Evolutionary conservation across 2,113 vertebrate genomes (phyloP).

Genomic region (Asarcornis scutulata): DNA sequence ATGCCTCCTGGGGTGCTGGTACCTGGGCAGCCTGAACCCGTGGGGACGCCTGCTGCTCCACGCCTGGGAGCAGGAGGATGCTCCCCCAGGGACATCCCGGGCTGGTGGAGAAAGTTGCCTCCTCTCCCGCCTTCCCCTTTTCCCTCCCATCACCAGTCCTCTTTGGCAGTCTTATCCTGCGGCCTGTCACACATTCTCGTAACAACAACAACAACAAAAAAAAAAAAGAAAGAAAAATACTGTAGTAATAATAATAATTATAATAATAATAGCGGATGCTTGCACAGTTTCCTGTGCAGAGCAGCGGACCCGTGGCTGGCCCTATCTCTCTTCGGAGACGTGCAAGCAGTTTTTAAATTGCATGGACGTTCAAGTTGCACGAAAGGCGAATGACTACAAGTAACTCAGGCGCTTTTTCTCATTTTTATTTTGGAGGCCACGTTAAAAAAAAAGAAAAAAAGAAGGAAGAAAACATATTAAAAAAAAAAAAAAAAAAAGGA

Average conservation of each 20-base stretch:
- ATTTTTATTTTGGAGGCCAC: conserved; percentile 53
- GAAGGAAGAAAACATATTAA: not conserved
- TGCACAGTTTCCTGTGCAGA: conserved; percentile 26
- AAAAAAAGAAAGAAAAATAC: not conserved
- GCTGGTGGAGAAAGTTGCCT: not conserved
- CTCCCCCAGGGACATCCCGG: not conserved
- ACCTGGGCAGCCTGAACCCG: not conserved
- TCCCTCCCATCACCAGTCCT: not conserved
- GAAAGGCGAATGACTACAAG: conserved; percentile 54
- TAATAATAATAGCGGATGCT: conserved; percentile 52
- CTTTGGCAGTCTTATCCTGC: conserved; percentile 23
- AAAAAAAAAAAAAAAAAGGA: not conserved
- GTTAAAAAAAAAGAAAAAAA: conserved; percentile 11
- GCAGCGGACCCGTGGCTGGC: conserved; percentile 31
- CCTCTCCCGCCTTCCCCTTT: not conserved
- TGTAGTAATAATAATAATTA: conserved; percentile 45
- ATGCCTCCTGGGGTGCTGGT: not conserved
- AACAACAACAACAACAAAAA: not conserved
- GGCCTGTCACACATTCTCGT: not conserved
- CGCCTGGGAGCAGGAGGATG: not conserved
- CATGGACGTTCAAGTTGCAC: conserved; percentile 61
- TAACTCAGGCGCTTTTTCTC: conserved; percentile 53
- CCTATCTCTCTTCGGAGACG: not conserved
- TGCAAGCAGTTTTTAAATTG: conserved; percentile 53
- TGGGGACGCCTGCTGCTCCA: rapidly evolving